Evolutionary conservation across 2,113 vertebrate genomes (phyloP).

Genomic region (Camelus bactrianus): DNA sequence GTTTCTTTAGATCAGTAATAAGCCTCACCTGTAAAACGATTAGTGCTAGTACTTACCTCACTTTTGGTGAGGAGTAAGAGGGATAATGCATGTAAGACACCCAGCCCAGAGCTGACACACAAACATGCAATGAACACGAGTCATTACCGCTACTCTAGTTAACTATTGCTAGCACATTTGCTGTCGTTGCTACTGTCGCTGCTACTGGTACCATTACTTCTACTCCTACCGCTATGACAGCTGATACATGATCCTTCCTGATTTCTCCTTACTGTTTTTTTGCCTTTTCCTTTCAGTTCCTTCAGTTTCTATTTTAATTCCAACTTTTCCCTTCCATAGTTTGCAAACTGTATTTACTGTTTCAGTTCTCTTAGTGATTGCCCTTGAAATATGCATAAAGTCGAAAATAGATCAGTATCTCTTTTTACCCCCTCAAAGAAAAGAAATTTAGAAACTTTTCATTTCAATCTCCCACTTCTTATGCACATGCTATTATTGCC

Average conservation of each 20-base stretch:
- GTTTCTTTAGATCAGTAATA: background rate
- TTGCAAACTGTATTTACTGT: background rate
- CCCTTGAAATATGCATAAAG: background rate
- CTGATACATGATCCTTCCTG: background rate
- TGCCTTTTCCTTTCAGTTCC: background rate
- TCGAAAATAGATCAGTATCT: constrained; percentile 3
- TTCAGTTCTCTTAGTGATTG: background rate
- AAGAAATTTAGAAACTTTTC: constrained; percentile 9
- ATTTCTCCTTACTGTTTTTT: background rate
- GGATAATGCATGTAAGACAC: background rate
- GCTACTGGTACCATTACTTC: too few relatives aligned
- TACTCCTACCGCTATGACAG: accelerated
- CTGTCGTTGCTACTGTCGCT: background rate
- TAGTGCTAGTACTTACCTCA: background rate
- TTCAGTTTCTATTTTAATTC: constrained; percentile 25
- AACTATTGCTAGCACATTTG: background rate
- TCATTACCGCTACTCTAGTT: background rate
- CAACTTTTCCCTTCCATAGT: background rate
- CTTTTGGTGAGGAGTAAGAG: background rate
- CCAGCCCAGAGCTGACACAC: background rate
- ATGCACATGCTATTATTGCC: background rate
- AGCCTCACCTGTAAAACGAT: constrained; percentile 23
- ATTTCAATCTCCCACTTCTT: background rate
- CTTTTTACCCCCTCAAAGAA: background rate
- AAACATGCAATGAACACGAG: background rate